Conservation (phyloP, 53 echinoderm and acorn worm genomes). For the Actinopyga echinites region DNA sequence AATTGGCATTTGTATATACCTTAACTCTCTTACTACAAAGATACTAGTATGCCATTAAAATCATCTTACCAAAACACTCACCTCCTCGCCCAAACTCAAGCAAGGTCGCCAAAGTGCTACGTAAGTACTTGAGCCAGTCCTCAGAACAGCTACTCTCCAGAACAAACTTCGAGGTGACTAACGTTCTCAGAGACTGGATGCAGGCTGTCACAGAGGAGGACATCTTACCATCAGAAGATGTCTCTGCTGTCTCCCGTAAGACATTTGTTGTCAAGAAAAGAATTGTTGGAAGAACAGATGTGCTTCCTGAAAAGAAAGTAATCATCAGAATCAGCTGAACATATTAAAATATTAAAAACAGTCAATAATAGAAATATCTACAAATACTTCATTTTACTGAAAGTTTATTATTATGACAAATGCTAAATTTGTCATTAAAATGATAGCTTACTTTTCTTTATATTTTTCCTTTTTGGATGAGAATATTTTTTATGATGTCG, state of each 20-base stretch:
- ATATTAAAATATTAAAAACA: background rate
- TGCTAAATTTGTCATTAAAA: no score
- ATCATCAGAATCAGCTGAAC: background rate
- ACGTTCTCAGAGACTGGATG: slow-evolving; percentile 78
- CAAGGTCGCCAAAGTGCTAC: slow-evolving; percentile 89
- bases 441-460: no score
- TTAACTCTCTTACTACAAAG: no score
- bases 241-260: slow-evolving; percentile 88
- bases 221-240: slow-evolving; percentile 64
- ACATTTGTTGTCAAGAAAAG: slow-evolving; percentile 94
- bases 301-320: slow-evolving; percentile 64
- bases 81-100: slow-evolving; percentile 86
- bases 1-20: no score
- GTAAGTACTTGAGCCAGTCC: slow-evolving; percentile 90
- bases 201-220: slow-evolving; percentile 79
- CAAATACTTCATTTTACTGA: background rate
- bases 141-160: slow-evolving; percentile 67
- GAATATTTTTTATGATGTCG: no score
- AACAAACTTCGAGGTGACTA: slow-evolving; percentile 70
- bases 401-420: background rate
- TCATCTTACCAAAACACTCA: slow-evolving; percentile 14
- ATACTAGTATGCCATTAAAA: no score
- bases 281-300: slow-evolving; percentile 92
- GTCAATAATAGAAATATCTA: background rate
- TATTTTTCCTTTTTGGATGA: no score